A percentile compares a stretch with the other conserved stretches of the same genome.
These are phyloP conservation scores for Heterochromis multidens DNA, from an alignment of 2,113 vertebrate genomes.

Conservation along the genomic window DNA sequence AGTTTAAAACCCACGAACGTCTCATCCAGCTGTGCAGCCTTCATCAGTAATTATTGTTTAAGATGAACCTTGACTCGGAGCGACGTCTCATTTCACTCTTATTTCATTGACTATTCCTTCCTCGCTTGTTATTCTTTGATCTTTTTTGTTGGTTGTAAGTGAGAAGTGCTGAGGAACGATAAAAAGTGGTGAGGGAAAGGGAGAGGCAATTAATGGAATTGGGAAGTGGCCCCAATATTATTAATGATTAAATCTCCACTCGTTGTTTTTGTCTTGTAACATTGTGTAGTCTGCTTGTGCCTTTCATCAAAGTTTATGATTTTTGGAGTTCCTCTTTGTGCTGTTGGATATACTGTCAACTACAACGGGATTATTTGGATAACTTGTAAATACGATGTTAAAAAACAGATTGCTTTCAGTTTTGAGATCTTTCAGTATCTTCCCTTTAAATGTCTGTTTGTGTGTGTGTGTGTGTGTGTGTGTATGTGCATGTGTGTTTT, in stretches of 20 bases:
- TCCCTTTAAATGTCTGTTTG: not conserved
- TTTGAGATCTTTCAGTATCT: not conserved
- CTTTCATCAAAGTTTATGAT: not conserved
- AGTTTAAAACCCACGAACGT: constrained; percentile 1
- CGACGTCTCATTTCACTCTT: constrained; percentile 16
- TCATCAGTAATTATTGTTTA: constrained; percentile 1
- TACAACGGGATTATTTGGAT: not conserved
- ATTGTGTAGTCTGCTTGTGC: not conserved
- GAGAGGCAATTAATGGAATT: not conserved
- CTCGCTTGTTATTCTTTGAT: not conserved
- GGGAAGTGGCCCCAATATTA: not conserved
- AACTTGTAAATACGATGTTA: not conserved
- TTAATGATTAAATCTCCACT: not conserved
- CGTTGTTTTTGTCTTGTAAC: not conserved
- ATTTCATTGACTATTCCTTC: constrained; percentile 6
- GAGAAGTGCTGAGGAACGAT: not conserved
- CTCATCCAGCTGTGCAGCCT: constrained; percentile 30
- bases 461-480: not conserved
- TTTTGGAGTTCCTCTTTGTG: not conserved
- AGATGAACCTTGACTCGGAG: not conserved
- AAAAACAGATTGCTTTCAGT: not conserved
- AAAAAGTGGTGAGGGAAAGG: not conserved
- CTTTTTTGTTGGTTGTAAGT: not conserved
- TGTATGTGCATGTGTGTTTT: not conserved
- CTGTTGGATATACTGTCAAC: not conserved